Base-by-base conservation (phyloP, 2,888 invertebrate species). In the Sminthurinus aureus region DNA sequence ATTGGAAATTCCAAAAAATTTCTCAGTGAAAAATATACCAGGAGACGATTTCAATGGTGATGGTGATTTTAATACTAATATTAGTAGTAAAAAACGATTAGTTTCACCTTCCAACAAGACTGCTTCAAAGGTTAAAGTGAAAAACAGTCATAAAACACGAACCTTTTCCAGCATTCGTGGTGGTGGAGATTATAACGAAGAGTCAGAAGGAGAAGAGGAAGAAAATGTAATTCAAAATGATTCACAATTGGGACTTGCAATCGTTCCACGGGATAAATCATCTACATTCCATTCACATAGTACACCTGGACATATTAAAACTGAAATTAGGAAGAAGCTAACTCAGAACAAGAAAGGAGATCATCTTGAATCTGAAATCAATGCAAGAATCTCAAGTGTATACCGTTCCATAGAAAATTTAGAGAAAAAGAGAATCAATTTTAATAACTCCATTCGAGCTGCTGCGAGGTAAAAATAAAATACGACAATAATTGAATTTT, bases 391-490 rank as follows among this genome's bases (percentile, higher is more conserved):
- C 38, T 79, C 82, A 6, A 82, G 52, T 66, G 77, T 82, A 18
- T 82, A 82, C 52, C 76, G 69, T 13, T 76, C 76, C n/a, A 82
- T 82, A n/a, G 76, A 82, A 24, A 78, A 20, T 18, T 69, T 82
- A 26, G 78, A 76, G 67, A 82, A 82, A 24, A 82, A 82, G 24
- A 38, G 77, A 26, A 8, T 69, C 4, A 76, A 82, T 76, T 82
- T 82, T 71, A 71, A 82, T 52, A 82, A 77, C 50, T 82, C 82
- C 58, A 77, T 77, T 51, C 77, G 77, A 15, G 76, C 82, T 51
- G 82, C 82, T n/a, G 22, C 76, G 3, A 38, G 38, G 38, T 38
- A 38, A 64, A n/a, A 38, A 6, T 38, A 38, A 64, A n/a, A 38
- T 38, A 38, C 6, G 1, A 38, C 38, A 38, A 38, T 38, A 1